A percentile compares a stretch with the other conserved stretches of the same genome.
Evolutionary conservation across 2,888 invertebrate genomes (phyloP).

Genomic region (Bimastos eiseni): DNA sequence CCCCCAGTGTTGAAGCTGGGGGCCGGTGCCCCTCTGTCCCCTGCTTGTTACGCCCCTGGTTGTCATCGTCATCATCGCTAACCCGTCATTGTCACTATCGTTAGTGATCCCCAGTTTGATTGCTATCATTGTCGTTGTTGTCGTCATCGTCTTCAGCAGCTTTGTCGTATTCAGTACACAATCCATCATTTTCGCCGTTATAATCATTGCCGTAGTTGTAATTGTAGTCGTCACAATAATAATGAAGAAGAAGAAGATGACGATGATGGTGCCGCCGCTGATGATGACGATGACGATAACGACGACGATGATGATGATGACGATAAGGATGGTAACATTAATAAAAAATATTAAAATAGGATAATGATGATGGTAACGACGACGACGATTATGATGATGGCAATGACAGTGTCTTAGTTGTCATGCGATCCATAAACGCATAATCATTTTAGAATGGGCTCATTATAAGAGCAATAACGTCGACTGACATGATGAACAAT

Average conservation of each 20-base stretch:
- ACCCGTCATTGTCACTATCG: too few relatives aligned
- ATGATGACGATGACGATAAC: constrained; percentile 30
- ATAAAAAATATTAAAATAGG: constrained; percentile 18
- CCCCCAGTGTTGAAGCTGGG: too few relatives aligned
- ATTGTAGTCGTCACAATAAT: constrained; percentile 7
- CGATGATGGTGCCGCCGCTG: constrained; percentile 31
- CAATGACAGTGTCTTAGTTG: neutral
- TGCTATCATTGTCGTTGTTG: neutral
- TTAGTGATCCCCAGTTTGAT: neutral
- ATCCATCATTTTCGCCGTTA: neutral
- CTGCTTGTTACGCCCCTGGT: too few relatives aligned
- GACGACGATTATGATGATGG: constrained; percentile 26
- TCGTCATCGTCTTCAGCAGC: neutral
- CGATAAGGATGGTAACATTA: neutral
- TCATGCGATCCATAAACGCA: neutral
- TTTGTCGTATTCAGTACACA: too few relatives aligned
- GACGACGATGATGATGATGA: constrained; percentile 30
- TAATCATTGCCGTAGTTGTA: neutral
- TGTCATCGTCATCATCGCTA: too few relatives aligned
- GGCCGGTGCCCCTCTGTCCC: too few relatives aligned
- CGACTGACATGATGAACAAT: neutral
- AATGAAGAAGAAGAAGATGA: constrained; percentile 25
- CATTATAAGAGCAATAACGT: neutral
- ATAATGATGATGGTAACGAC: too few relatives aligned
- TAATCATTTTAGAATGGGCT: neutral